Evolutionary conservation across 2,113 vertebrate species (phyloP), one percentile per base, ranked within the genome.

Genomic region (Strix uralensis): DNA sequence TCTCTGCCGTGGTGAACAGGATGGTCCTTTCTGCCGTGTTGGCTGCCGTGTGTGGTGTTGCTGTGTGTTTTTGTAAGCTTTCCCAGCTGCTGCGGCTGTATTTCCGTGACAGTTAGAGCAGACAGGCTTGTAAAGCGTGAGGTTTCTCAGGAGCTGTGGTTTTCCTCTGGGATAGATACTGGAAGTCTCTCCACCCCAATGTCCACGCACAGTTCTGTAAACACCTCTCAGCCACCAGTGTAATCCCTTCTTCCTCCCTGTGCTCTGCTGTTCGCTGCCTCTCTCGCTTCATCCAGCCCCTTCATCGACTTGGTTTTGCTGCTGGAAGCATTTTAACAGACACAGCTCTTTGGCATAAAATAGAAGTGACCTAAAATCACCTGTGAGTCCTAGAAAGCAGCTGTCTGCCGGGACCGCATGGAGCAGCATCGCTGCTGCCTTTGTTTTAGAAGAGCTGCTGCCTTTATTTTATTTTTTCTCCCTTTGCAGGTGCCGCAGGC

Each of bases 401-500:
- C 34, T 55, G 13, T 5, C 15, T 78, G 81, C 46, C 10, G 9
- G 72, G 20, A 22, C 66, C 14, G 29, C 16, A 0, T 2, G 5
- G 49, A n/a, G 78, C 51, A 36, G 69, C 3, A 1, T 52, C 27
- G 1, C 70, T n/a, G 34, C 81, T 59, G 34, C 46, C 63, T 25
- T 40, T 12, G n/a, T 22, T 58, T 71, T 3, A 38, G n/a, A 36
- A 6, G 70, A 65, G 46, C 42, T 42, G 40, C 40, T 42, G 40
- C 40, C 40, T 42, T 42, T 42, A 42, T 42, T 42, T 42, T 42
- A 42, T 42, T 42, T 42, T 42, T 42, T 81, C 22, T 75, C 9
- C 65, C 27, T 30, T 62, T 5, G 21, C 52, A 8, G 62, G 26
- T 1, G 0, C 65, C 26, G 27, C 0, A 1, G n/a, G 46, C 3